Percentiles rank a stretch among this genome's conserved stretches.
Conservation (phyloP, 2,797 vertebrate genomes). For the Microctenopoma lineatum region DNA sequence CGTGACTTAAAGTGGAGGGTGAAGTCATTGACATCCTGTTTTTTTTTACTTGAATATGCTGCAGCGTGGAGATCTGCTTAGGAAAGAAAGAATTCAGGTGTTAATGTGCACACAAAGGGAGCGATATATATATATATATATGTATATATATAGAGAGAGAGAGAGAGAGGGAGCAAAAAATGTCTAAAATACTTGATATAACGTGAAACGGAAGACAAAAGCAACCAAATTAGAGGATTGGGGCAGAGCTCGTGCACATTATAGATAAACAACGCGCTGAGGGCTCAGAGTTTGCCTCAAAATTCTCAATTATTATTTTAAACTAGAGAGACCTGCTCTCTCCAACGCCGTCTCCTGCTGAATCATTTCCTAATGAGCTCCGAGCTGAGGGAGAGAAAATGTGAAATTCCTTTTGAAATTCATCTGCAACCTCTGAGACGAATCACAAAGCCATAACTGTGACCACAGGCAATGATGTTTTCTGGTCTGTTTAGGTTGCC, state of each 20-base stretch:
- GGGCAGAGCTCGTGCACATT: constrained; percentile 40
- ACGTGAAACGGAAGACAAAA: constrained; percentile 17
- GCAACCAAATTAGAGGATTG: constrained; percentile 41
- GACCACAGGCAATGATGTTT: constrained; percentile 29
- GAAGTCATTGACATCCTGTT: constrained; percentile 19
- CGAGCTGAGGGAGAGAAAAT: constrained; percentile 46
- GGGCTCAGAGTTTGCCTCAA: constrained; percentile 42
- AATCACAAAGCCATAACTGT: constrained; percentile 49
- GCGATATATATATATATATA: neutral
- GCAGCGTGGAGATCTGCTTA: neutral
- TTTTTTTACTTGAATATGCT: constrained; percentile 7
- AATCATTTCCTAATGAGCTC: constrained; percentile 69
- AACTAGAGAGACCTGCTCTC: constrained; percentile 48
- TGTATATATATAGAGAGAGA: too few relatives aligned
- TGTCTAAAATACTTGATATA: neutral
- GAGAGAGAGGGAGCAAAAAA: neutral
- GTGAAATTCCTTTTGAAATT: constrained; percentile 52
- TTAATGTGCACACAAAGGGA: constrained; percentile 3
- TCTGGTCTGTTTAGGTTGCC: constrained; percentile 35
- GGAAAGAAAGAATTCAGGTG: neutral
- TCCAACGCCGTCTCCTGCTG: constrained; percentile 36
- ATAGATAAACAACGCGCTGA: constrained; percentile 51
- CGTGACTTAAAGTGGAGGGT: constrained; percentile 28
- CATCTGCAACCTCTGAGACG: constrained; percentile 48
- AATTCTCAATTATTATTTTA: constrained; percentile 58